Percentiles rank a stretch among this genome's conserved stretches.
Conservation (phyloP, 1,140 invertebrate species). For the Steinernema feltiae region DNA sequence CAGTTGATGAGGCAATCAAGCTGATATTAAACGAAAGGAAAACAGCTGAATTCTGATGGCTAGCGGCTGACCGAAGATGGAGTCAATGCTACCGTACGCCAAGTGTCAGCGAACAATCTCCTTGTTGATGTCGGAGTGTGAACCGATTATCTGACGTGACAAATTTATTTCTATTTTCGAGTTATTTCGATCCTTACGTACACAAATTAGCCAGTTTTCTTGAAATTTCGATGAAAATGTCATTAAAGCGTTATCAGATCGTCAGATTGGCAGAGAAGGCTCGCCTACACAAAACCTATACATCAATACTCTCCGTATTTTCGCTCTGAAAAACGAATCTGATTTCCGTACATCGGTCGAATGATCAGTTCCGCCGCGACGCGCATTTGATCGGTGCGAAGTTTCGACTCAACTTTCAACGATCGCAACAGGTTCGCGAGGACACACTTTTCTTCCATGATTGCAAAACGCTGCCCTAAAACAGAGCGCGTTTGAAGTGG, state of each 20-base stretch:
- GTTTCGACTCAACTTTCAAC: conserved; percentile 64
- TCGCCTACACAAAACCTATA: too few species aligned
- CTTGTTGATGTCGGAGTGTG: too few species aligned
- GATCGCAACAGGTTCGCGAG: conserved; percentile 77
- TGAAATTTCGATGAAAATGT: background rate
- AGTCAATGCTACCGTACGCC: too few species aligned
- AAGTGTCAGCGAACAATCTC: too few species aligned
- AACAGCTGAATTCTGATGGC: too few species aligned
- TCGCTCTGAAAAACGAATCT: conserved; percentile 42
- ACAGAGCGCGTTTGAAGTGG: too few species aligned
- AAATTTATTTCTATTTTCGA: background rate
- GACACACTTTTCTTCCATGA: conserved; percentile 79
- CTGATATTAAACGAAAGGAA: too few species aligned
- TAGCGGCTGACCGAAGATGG: too few species aligned
- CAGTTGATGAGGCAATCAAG: too few species aligned
- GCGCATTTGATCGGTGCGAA: conserved; percentile 58
- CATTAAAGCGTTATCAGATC: conserved; percentile 4
- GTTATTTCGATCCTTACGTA: background rate
- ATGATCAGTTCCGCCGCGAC: conserved; percentile 60
- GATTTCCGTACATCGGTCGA: conserved; percentile 59
- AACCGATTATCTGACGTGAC: too few species aligned
- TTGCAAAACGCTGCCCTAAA: conserved; percentile 71
- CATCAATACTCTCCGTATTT: conserved; percentile 41
- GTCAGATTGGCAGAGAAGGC: background rate
- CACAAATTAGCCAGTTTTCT: background rate